Base-by-base conservation (phyloP, 2,113 vertebrate species). In the Ophthalmotilapia sp. region DNA sequence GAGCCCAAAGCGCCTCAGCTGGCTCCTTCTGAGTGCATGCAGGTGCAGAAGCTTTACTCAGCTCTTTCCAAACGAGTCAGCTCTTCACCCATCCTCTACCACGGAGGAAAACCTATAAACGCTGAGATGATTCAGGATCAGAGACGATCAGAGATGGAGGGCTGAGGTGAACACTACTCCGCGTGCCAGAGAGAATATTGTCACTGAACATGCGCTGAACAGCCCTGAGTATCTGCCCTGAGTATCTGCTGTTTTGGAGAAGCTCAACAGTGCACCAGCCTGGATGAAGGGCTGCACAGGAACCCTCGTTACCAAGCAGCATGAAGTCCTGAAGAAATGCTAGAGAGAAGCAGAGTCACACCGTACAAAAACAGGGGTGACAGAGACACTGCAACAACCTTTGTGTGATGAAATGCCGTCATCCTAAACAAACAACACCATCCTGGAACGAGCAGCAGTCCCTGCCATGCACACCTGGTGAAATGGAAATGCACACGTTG, bases 1-100 rank as follows among this genome's bases (percentile, higher is more conserved):
- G 6, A 10, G n/a, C 13, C 38, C n/a, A 14, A 0, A 45, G 7
- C 0, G 1, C 38, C 65, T 26, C 65, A 26, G 13, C n/a, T 0
- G n/a, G 38, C 65, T 70, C 36, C 65, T 42, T 3, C 11, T 70
- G n/a, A 70, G 33, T 9, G 36, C 6, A 0, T 9, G 62, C 36
- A 38, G 60, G 19, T 21, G 17, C 33, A 40, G 36, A 40, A 9
- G 7, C 65, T 70, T 23, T 4, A 70, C 38, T 65, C 9, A 62
- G 58, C 29, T n/a, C 60, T 65, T 13, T 65, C 12, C 31, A 12
- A 65, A 65, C 3, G 2, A 65, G 19, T 65, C 17, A 21, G 33
- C 62, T 45, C 36, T 26, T 73, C 65, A 45, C n/a, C 31, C 62
- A 0, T 40, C 40, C 65, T 73, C 38, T 45, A 45, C 8, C 56